Evolutionary conservation across 2,797 vertebrate genomes (phyloP), one percentile per base, ranked within the genome.

Genomic region (Pampus argenteus): DNA sequence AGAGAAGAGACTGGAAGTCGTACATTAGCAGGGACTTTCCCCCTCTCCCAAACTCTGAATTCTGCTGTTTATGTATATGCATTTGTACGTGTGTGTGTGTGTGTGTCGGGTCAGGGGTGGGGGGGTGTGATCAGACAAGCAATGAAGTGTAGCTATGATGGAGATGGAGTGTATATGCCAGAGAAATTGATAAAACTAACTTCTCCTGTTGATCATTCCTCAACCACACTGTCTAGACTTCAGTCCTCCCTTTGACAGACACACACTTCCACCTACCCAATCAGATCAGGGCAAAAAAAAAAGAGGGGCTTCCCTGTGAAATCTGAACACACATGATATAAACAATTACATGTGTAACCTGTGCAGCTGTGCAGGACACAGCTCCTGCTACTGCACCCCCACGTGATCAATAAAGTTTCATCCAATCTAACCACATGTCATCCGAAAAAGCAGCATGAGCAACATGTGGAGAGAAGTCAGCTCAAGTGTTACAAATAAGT

Each of bases 21-120:
- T 69, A 86, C 63, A 88, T 89, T 84, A 90, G 84, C 71, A 67
- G 90, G 91, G 90, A 92, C 89, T 91, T 91, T 87, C 91, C 89
- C 84, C 64, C 47, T 38, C 70, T 71, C 73, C 78, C 52, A 54
- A 60, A 52, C 74, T 72, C 50, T 66, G 61, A 86, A 86, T 78
- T 87, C 72, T 66, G 58, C 57, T 48, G 54, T 74, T 65, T 78
- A 34, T 74, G 78, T 71, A 50, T 64, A 65, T 73, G 45, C 25
- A 48, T 74, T 49, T 55, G 17, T 34, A 15, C 44, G 20, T 11
- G 11, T 6, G 57, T 64, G 65, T 52, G 56, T 66, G 63, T 20
- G 42, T 42, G n/a, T 36, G 51, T 28, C n/a, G n/a, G n/a, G n/a
- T n/a, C n/a, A n/a, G n/a, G n/a, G n/a, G 57, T 66, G 64, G 71